A percentile compares a stretch with the other conserved stretches of the same genome.
Evolutionary conservation across 2,797 vertebrate genomes (phyloP).

Genomic region (Picus viridis): DNA sequence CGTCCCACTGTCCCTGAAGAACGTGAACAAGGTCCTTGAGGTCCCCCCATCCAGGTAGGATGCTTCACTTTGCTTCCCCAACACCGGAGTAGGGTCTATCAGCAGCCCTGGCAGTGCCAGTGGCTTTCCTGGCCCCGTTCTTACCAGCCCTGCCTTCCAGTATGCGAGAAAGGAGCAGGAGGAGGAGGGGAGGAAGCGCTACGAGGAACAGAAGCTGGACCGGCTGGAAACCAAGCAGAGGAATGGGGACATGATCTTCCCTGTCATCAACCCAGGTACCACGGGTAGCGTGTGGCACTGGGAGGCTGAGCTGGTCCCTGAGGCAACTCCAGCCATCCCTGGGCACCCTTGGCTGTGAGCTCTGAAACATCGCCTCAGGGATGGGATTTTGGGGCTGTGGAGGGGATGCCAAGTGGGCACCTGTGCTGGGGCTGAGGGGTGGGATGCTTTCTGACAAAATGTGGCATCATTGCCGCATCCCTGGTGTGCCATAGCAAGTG

Average conservation of each 20-base stretch:
- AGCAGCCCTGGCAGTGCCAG: not conserved
- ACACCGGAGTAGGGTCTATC: not conserved
- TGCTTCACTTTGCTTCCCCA: rapidly evolving
- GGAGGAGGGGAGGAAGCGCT: conserved; percentile 89
- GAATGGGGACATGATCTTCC: conserved; percentile 80
- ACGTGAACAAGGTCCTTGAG: conserved; percentile 90
- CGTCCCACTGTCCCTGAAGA: conserved; percentile 90
- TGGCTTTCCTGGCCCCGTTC: not conserved
- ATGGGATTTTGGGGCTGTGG: not conserved
- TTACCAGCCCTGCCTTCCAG: conserved; percentile 67
- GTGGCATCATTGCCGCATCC: rapidly evolving
- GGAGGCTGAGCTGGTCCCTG: not conserved
- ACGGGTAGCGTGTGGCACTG: rapidly evolving
- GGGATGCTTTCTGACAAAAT: not conserved
- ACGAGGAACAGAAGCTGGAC: conserved; percentile 91
- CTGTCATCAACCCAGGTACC: conserved; percentile 84
- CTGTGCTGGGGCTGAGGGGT: not conserved
- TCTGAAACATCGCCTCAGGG: rapidly evolving
- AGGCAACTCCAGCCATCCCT: not conserved
- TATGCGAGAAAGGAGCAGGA: conserved; percentile 84
- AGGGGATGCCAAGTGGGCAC: not conserved
- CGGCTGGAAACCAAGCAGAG: conserved; percentile 88
- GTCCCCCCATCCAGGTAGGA: conserved; percentile 92
- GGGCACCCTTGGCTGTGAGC: rapidly evolving
- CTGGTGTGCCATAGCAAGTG: rapidly evolving